Conservation (phyloP, 2,888 invertebrate species). For the Horisme vitalbata region DNA sequence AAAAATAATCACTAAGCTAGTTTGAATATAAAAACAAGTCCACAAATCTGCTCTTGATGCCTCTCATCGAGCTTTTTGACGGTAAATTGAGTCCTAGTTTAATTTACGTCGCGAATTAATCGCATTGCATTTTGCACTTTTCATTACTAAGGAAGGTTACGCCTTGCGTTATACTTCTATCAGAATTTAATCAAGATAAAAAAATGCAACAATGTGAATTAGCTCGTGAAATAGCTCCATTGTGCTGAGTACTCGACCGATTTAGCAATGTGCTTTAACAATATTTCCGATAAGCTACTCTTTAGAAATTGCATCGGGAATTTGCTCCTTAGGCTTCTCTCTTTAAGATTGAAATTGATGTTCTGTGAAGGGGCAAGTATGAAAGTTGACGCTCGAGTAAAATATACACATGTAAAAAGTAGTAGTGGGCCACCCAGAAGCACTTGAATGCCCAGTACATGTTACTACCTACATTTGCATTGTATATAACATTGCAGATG, state of each 20-base stretch:
- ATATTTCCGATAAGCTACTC: constrained; percentile 62
- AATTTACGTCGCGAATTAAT: too few species aligned
- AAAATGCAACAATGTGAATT: constrained; percentile 66
- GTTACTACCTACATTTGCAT: background rate
- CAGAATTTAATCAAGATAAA: constrained; percentile 35
- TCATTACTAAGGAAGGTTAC: background rate
- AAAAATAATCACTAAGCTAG: too few species aligned
- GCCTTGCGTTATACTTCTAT: constrained; percentile 1
- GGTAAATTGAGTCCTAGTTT: too few species aligned
- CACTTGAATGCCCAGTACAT: constrained; percentile 25
- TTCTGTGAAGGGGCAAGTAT: constrained; percentile 47
- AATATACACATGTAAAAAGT: constrained; percentile 69
- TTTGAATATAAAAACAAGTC: too few species aligned
- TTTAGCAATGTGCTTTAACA: constrained; percentile 67
- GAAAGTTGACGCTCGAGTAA: constrained; percentile 66
- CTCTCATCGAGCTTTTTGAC: too few species aligned
- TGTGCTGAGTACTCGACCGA: constrained; percentile 68
- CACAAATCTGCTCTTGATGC: too few species aligned
- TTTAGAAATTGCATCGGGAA: constrained; percentile 43
- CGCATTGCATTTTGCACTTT: background rate
- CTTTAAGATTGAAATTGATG: constrained; percentile 63
- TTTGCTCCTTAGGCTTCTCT: constrained; percentile 44
- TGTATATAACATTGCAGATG: background rate
- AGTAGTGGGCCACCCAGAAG: constrained; percentile 72
- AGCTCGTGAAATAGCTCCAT: constrained; percentile 76